phyloP scores from a whole-genome alignment of 2,888 invertebrate species.

The Brenthis ino region DNA sequence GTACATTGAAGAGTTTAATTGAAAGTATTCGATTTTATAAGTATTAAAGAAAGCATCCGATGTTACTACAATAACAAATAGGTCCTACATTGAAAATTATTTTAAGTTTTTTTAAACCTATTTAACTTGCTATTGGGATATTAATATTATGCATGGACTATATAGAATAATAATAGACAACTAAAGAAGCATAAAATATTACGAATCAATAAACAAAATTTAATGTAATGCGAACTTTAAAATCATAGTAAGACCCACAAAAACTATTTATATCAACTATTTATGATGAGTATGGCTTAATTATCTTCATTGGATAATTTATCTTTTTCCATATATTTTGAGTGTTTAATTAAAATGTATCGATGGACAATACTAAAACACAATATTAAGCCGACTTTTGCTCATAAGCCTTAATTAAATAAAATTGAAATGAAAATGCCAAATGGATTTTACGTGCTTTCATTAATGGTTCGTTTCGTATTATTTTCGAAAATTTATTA shows the following conservation, averaged over 20 bases:
- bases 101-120: no score
- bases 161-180: no score
- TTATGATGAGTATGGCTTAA: slow-evolving; percentile 15
- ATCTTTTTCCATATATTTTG: slow-evolving; percentile 34
- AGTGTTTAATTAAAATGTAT: slow-evolving; percentile 41
- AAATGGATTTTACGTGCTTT: slow-evolving; percentile 82
- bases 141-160: no score
- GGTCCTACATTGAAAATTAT: no score
- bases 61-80: no score
- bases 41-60: no score
- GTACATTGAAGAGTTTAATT: no score
- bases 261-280: slow-evolving; percentile 17
- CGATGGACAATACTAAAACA: slow-evolving; percentile 54
- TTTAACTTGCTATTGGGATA: no score
- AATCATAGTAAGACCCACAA: not conserved
- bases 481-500: slow-evolving; percentile 78
- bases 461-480: slow-evolving; percentile 76
- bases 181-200: not conserved
- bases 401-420: slow-evolving; percentile 80
- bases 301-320: slow-evolving; percentile 19
- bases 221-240: not conserved
- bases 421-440: slow-evolving; percentile 80
- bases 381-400: slow-evolving; percentile 55
- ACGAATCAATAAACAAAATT: not conserved
- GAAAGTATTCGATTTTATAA: no score